Evolutionary conservation across 2,113 vertebrate species (phyloP).

Genomic region (Aspiorhynchus laticeps): DNA sequence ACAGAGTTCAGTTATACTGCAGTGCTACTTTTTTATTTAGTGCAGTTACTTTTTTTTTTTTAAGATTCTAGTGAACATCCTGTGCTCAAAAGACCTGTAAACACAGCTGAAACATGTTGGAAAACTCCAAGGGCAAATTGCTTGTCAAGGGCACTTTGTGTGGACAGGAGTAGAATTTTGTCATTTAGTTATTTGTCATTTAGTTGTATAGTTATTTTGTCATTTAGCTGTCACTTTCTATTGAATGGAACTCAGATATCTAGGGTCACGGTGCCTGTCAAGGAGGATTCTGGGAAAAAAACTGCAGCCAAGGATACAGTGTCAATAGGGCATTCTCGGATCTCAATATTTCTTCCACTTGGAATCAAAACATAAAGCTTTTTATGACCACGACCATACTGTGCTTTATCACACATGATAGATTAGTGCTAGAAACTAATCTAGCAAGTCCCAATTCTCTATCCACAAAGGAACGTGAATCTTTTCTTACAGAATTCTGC

Average conservation of each 20-base stretch:
- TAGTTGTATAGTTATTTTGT: slow-evolving; percentile 6
- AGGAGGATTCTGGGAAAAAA: slow-evolving; percentile 8
- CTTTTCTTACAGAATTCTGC: background rate
- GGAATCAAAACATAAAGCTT: background rate
- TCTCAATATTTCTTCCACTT: background rate
- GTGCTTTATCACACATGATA: background rate
- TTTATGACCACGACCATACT: background rate
- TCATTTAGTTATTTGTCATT: slow-evolving; percentile 35
- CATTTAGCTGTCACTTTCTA: slow-evolving; percentile 31
- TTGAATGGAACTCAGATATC: background rate
- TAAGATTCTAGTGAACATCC: background rate
- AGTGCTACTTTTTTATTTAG: background rate
- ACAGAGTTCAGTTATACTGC: slow-evolving; percentile 5
- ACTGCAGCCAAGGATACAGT: background rate
- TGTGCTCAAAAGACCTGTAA: background rate
- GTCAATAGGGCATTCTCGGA: background rate
- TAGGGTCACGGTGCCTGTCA: background rate
- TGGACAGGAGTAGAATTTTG: slow-evolving; percentile 3
- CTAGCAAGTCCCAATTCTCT: background rate
- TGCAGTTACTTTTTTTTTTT: background rate
- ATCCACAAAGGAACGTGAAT: background rate
- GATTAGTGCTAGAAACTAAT: background rate
- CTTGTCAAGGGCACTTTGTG: slow-evolving; percentile 25
- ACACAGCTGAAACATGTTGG: background rate
- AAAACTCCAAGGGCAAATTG: slow-evolving; percentile 7